These are phyloP conservation scores for Tokudaia tokunoshimensis DNA, from an alignment of 2,797 vertebrate genomes.

Conservation along the genomic window DNA sequence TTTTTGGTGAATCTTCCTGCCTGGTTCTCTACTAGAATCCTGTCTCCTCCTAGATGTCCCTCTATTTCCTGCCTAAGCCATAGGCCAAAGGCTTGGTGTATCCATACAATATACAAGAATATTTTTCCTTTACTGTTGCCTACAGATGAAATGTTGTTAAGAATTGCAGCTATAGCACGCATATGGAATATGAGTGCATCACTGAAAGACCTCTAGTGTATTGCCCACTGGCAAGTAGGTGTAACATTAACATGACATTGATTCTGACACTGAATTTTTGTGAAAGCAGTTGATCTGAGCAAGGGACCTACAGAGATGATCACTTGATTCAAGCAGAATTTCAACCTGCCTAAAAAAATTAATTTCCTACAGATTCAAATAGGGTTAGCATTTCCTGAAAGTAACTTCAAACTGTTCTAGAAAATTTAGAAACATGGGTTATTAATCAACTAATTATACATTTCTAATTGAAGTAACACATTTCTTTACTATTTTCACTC, in stretches of 20 bases:
- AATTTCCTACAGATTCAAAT: not conserved
- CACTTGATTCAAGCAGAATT: constrained; percentile 71
- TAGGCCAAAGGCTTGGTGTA: not conserved
- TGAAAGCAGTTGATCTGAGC: constrained; percentile 83
- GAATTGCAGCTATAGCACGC: constrained; percentile 52
- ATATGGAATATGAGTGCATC: constrained; percentile 71
- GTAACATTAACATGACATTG: constrained; percentile 75
- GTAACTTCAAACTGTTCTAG: constrained; percentile 27
- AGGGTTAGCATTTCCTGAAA: constrained; percentile 39
- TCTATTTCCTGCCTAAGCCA: not conserved
- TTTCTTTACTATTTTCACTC: constrained; percentile 60
- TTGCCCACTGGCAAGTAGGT: constrained; percentile 79
- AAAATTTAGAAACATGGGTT: constrained; percentile 58
- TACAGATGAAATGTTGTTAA: constrained; percentile 78
- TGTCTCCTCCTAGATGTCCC: not conserved
- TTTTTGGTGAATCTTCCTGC: not conserved
- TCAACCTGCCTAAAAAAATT: constrained; percentile 70
- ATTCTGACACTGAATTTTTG: constrained; percentile 73
- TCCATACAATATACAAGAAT: not conserved
- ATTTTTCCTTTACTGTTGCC: constrained; percentile 21
- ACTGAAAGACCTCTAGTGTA: constrained; percentile 74
- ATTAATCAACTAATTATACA: constrained; percentile 45
- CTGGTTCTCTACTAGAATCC: not conserved
- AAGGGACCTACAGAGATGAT: constrained; percentile 77
- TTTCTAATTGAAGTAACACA: constrained; percentile 70